Conservation (phyloP, 2,888 invertebrate genomes). For the Harmothoe impar region DNA sequence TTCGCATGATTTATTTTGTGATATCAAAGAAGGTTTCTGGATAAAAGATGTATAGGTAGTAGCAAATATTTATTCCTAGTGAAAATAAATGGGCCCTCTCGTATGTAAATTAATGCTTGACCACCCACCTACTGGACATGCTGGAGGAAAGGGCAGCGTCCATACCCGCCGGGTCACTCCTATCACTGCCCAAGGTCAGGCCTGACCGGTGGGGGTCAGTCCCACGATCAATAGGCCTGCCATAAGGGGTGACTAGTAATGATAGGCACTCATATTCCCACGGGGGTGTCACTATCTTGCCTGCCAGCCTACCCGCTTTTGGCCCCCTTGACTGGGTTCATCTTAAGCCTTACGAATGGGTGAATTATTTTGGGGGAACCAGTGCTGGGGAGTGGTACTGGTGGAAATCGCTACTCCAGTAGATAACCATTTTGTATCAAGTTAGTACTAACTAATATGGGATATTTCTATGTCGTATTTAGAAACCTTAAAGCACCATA, state of each 20-base stretch:
- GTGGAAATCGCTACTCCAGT: too few species aligned
- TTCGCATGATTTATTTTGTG: too few species aligned
- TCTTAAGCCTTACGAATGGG: too few species aligned
- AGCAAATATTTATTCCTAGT: neutral
- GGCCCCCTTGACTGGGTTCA: neutral
- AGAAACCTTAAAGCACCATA: too few species aligned
- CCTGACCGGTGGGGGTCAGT: conserved; percentile 8
- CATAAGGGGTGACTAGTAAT: conserved; percentile 25
- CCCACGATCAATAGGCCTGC: neutral
- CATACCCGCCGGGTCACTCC: neutral
- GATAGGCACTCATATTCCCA: conserved; percentile 36
- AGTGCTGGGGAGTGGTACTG: too few species aligned
- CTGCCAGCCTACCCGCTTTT: conserved; percentile 3
- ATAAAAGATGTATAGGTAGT: too few species aligned
- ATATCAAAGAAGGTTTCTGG: too few species aligned
- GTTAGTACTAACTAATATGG: too few species aligned
- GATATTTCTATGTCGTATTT: too few species aligned
- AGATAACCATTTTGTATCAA: too few species aligned
- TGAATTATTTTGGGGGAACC: too few species aligned
- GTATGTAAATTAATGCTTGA: neutral
- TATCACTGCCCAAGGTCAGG: conserved; percentile 5
- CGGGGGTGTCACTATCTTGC: conserved; percentile 29
- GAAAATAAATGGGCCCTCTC: neutral
- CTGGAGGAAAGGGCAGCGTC: neutral
- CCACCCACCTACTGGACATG: neutral